Percentiles rank a stretch among this genome's conserved stretches.
These are phyloP conservation scores for Desoria tigrina DNA, from an alignment of 2,888 invertebrate genomes.

Conservation along the genomic window DNA sequence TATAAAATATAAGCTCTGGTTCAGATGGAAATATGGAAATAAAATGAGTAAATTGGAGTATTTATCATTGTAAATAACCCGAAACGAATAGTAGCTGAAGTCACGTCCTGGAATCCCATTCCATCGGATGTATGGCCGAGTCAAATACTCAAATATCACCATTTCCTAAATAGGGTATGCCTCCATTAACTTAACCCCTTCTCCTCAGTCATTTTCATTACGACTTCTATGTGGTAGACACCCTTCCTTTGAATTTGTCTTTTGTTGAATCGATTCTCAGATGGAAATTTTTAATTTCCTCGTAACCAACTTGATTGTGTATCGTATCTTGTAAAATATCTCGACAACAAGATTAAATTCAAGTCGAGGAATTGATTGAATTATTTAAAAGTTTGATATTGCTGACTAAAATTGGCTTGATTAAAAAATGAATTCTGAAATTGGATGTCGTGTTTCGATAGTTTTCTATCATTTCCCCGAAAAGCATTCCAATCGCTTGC, in stretches of 20 bases:
- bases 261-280: neutral
- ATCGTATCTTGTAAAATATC: no score
- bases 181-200: constrained; percentile 2
- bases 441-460: no score
- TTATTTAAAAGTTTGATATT: no score
- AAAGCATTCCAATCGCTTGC: no score
- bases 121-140: constrained; percentile 29
- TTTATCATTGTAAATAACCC: constrained; percentile 40
- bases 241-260: constrained; percentile 2
- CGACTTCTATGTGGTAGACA: constrained; percentile 8
- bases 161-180: constrained; percentile 22
- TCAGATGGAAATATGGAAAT: neutral
- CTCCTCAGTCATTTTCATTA: constrained; percentile 10
- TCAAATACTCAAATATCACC: constrained; percentile 29
- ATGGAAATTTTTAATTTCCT: constrained; percentile 9
- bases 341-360: no score
- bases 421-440: no score
- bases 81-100: constrained; percentile 48
- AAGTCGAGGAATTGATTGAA: no score
- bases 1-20: no score
- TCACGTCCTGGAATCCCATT: constrained; percentile 37
- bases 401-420: no score
- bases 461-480: no score
- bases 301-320: no score
- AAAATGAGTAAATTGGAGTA: constrained; percentile 29